A percentile compares a stretch with the other conserved stretches of the same genome.
phyloP scores from a whole-genome alignment of 2,888 invertebrate species.

The Campaea margaritaria region DNA sequence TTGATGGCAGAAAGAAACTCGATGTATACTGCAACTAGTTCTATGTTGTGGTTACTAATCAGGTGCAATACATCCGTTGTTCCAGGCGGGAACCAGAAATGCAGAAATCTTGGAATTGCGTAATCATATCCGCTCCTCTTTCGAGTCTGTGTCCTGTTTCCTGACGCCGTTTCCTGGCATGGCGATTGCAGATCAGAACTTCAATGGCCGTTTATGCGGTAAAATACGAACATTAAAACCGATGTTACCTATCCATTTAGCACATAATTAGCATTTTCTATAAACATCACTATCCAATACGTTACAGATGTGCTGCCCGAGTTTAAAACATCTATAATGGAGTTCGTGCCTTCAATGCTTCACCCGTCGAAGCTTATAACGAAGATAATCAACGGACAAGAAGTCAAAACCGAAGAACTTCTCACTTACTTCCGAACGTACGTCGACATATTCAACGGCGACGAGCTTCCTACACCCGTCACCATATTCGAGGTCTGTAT shows the following conservation, averaged over 20 bases:
- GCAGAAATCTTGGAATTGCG: constrained; percentile 93
- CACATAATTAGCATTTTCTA: not conserved
- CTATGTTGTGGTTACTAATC: not conserved
- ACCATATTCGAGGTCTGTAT: constrained; percentile 94
- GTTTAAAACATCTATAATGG: constrained; percentile 91
- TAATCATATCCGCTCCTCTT: constrained; percentile 92
- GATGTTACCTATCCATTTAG: not conserved
- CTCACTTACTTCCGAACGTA: constrained; percentile 97
- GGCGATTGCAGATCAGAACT: constrained; percentile 95
- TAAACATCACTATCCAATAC: not conserved
- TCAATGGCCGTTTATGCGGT: constrained; percentile 62
- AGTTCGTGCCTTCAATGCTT: constrained; percentile 92
- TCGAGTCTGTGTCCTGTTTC: constrained; percentile 95
- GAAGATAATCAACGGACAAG: constrained; percentile 95
- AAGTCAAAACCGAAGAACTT: constrained; percentile 94
- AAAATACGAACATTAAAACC: not conserved
- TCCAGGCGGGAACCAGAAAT: constrained; percentile 12
- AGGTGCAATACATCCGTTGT: not conserved
- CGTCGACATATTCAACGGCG: constrained; percentile 96
- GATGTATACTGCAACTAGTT: not conserved
- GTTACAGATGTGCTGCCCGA: constrained; percentile 92
- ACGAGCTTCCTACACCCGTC: constrained; percentile 96
- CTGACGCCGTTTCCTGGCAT: constrained; percentile 98
- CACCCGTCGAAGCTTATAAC: constrained; percentile 93
- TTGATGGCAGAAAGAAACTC: too few species aligned